Base-by-base conservation (phyloP, 2,888 invertebrate species). In the Lasiommata megera region DNA sequence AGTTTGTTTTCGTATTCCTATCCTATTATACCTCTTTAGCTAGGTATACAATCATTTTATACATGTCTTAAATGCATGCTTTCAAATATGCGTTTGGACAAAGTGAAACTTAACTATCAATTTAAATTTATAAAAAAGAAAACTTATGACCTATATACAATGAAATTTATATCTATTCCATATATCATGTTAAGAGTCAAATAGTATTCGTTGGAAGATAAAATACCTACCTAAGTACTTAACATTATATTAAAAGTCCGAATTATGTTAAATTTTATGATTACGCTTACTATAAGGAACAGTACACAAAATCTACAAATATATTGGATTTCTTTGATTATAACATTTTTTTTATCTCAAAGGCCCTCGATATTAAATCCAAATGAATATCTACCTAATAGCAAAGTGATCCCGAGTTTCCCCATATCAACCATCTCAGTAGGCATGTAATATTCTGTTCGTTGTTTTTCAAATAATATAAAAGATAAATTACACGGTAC, bases 1-100 rank as follows among this genome's bases (percentile, higher is more conserved):
- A 12, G 23, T 37, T 50, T 37, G 50, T 48, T n/a, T 18, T n/a
- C n/a, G 41, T 43, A 28, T 41, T 47, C 23, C 18, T 50, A 37
- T 50, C 1, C 37, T 37, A 37, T 1, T 34, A 37, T 23, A 12
- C 8, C 18, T 50, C 36, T 18, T 37, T 14, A 5, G 28, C 44
- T 44, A 28, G 14, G 14, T 43, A 18, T 11, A 36, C 36, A 9
- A 3, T 31, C 9, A 31, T 31, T 47, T 3, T 38, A 48, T 18
- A 48, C 37, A 50, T 36, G 36, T 12, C 37, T 18, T 50, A 48
- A 48, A 36, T 37, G 50, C 50, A 50, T 50, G 36, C 14, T 37
- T 50, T 50, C 16, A 1, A 40, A 9, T 29, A 29, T 14, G 14
- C 14, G 12, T 44, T 14, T 5, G 6, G 29, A 14, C 16, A 9